Base-by-base conservation (phyloP, 2,113 vertebrate genomes). In the Pseudorasbora parva region DNA sequence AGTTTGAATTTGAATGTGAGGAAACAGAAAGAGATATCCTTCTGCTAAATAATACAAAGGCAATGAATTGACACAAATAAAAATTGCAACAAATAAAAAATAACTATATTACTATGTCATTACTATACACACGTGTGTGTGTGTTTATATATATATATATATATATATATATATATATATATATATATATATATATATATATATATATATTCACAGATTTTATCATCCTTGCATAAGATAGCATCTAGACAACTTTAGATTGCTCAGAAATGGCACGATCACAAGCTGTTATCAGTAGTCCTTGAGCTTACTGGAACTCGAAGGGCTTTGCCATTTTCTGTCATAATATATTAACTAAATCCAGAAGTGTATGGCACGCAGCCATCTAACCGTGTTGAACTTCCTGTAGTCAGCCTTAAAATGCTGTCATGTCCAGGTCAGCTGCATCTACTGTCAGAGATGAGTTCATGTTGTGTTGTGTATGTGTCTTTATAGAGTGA, bases 401-500 rank as follows among this genome's bases (percentile, higher is more conserved):
- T 77, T 75, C 33, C 25, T 54, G 17, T 77, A 56, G 27, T 2
- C 73, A 76, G 10, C 49, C 19, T 76, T 56, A 33, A 54, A 33
- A 6, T 30, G 17, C 33, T 2, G 4, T 12, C 33, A 43, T 71
- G 21, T 17, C 47, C 17, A 56, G 23, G 5, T 77, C 33, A 23
- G 5, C 33, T 30, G 69, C 4, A 19, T 30, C 5, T 25, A 0
- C 5, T 64, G 45, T 21, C 21, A 54, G 41, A 8, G 2, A 74
- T 25, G 8, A 78, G 30, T 17, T 27, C 27, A 6, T 79, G n/a
- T 84, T 66, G 1, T 76, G 9, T 23, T 84, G 54, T 84, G 54
- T 62, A 43, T 85, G 33, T 85, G 69, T 78, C 14, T 71, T 10
- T 83, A 15, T 76, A 99, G 97, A 97, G 97, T 80, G 96, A 98